A percentile compares a stretch with the other conserved stretches of the same genome.
These are phyloP conservation scores for Tribolium freemani DNA, from an alignment of 2,888 invertebrate species.

Conservation along the genomic window DNA sequence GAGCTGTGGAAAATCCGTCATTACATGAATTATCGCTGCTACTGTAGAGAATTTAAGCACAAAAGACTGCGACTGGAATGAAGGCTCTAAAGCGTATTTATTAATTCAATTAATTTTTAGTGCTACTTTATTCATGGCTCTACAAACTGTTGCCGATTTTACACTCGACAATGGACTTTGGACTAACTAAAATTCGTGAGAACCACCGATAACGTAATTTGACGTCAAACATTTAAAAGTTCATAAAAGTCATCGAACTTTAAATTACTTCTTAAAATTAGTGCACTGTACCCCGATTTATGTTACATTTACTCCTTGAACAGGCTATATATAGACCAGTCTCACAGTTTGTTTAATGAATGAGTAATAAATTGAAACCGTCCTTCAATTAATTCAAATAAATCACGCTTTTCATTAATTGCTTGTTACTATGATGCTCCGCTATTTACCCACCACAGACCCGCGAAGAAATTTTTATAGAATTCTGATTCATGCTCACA, in stretches of 20 bases:
- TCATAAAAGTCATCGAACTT: background rate
- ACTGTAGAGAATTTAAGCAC: background rate
- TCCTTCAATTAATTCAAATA: background rate
- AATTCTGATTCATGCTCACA: too few relatives aligned
- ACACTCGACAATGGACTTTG: background rate
- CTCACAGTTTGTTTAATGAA: background rate
- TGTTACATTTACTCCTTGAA: too few relatives aligned
- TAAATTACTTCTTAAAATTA: background rate
- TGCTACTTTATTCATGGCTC: background rate
- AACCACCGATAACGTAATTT: slow-evolving; percentile 4
- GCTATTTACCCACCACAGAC: too few relatives aligned
- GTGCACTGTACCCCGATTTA: background rate
- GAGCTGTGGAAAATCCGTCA: background rate
- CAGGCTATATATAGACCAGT: too few relatives aligned
- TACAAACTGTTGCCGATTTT: background rate
- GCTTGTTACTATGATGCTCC: too few relatives aligned
- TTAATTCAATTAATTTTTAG: too few relatives aligned
- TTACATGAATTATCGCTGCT: background rate
- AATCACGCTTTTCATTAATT: background rate
- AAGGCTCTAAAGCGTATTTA: too few relatives aligned
- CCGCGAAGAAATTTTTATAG: too few relatives aligned
- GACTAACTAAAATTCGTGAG: background rate
- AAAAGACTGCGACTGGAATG: background rate
- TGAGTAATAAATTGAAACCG: background rate
- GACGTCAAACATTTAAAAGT: background rate